Evolutionary conservation across 2,113 vertebrate genomes (phyloP), one percentile per base, ranked within the genome.

Genomic region (Anhinga rufa): DNA sequence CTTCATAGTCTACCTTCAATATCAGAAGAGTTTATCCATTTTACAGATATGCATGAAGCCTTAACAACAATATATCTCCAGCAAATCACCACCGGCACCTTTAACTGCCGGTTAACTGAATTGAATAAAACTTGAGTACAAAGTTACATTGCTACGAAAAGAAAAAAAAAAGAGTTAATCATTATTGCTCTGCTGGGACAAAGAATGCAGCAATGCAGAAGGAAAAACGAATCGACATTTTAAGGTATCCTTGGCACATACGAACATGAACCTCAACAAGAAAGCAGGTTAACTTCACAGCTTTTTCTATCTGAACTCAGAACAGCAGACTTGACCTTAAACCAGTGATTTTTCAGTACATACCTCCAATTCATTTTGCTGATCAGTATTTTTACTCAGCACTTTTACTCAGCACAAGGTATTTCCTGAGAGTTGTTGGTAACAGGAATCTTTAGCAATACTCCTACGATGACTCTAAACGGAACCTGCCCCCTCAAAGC

Each of bases 391-490:
- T 78, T 62, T 31, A 40, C 24, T 22, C 32, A 9, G 25, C 19
- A 4, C 17, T 79, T 78, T 62, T 31, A 40, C 24, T 22, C 32
- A 9, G 25, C 19, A 4, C 17, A 48, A 82, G 44, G 25, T 48
- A 62, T 51, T 32, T 78, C 65, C 40, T 6, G 21, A 48, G 36
- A 79, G 54, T 71, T 55, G 58, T 12, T 62, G 24, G 48, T 72
- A 54, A 22, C 34, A 5, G 4, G 24, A 29, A 28, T 12, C 72
- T 82, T 49, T 3, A 49, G 49, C 76, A 58, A 52, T 15, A 12
- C 31, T 62, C 44, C 52, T 36, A 9, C 5, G 1, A 9, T 1
- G 1, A 15, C 62, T 38, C 48, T 6, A 6, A 28, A 16, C 0
- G 8, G 42, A 51, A 77, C 38, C 62, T 69, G 65, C 58, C 54